Base-by-base conservation (phyloP, 2,888 invertebrate genomes). In the Athetis lepigone region DNA sequence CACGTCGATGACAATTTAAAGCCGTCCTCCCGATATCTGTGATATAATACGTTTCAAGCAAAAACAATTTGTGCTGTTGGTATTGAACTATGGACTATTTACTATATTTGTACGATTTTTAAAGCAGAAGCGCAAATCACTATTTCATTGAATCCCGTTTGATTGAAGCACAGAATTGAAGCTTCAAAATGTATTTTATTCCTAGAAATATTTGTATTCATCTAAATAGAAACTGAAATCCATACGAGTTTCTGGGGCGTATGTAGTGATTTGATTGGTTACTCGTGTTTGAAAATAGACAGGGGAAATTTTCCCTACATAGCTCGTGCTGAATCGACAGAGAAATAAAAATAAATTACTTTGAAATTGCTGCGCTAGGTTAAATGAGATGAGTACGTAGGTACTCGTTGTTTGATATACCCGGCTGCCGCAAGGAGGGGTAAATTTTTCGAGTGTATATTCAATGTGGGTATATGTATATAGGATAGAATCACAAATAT, bases 201-300 rank as follows among this genome's bases (percentile, higher is more conserved):
- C 18, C 11, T 16, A 21, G 16, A 37, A 37, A 37, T 51, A 1
- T 21, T 66, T 57, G 45, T 27, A 25, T 37, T 51, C 42, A 23
- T 42, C 19, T n/a, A n/a, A n/a, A n/a, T n/a, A n/a, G n/a, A n/a
- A n/a, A n/a, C n/a, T n/a, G n/a, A n/a, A n/a, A n/a, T n/a, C n/a
- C n/a, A n/a, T n/a, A n/a, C n/a, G 37, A 23, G 42, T 57, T 42
- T 13, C 16, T 18, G n/a, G 39, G 27, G 25, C 8, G 8, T 47
- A 40, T 36, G 16, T 13, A 27, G 25, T 42, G 39, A 64, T 63
- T 63, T 46, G 64, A 63, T 49, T 64, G 55, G 29, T 8, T 33
- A 45, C 21, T 45, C 13, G 19, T 7, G 23, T 51, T 63, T 50
- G 37, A 21, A 37, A 62, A 62, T 29, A 45, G n/a, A 61, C 37